A percentile compares a stretch with the other conserved stretches of the same genome.
phyloP scores from a whole-genome alignment of 2,113 vertebrate species.

The Bombycilla garrulus region DNA sequence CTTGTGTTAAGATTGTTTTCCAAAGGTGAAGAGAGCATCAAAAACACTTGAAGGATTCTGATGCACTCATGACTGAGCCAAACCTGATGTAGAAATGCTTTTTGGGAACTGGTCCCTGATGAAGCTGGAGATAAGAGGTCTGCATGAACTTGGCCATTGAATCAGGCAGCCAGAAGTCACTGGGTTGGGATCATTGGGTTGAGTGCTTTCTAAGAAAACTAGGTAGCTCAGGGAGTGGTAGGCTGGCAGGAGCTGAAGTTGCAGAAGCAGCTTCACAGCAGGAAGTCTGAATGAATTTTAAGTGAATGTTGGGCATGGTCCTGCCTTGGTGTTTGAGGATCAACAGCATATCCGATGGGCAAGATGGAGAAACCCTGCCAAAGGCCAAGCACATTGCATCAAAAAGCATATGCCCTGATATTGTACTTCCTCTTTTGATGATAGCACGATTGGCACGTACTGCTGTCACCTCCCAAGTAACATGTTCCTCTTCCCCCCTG shows the following conservation, averaged over 20 bases:
- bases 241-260: neutral
- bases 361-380: neutral
- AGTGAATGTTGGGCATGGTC: neutral
- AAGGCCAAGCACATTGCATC: neutral
- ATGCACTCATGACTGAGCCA: neutral
- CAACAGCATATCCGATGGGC: neutral
- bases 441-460: fast-evolving
- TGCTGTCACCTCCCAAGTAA: neutral
- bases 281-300: neutral
- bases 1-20: neutral
- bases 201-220: neutral
- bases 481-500: neutral
- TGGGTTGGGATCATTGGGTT: neutral
- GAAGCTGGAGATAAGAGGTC: neutral
- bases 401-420: neutral
- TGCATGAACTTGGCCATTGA: neutral
- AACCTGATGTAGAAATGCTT: neutral
- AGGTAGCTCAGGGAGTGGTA: neutral
- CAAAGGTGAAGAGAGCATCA: neutral
- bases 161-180: neutral
- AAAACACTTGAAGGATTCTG: neutral
- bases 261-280: neutral
- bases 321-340: neutral
- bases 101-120: neutral
- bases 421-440: neutral